phyloP scores from a whole-genome alignment of 2,797 vertebrate genomes.

The Balearica regulorum region DNA sequence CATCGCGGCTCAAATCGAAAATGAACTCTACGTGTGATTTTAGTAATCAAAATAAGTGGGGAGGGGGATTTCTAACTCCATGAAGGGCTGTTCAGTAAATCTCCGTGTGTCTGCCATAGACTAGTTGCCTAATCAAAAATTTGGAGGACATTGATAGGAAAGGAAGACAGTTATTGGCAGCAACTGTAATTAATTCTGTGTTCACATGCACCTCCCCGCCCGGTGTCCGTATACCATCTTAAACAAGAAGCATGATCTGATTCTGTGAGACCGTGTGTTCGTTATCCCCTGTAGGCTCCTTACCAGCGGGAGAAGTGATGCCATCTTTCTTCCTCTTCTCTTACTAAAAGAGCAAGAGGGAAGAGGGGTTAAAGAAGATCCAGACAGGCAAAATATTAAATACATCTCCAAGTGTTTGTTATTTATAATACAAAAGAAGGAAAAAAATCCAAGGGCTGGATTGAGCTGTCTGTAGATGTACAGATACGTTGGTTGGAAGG shows the following conservation, averaged over 20 bases:
- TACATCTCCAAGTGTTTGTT: neutral
- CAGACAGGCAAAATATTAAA: neutral
- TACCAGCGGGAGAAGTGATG: neutral
- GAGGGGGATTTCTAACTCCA: neutral
- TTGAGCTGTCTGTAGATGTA: neutral
- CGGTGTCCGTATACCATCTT: fast-evolving
- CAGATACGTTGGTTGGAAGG: neutral
- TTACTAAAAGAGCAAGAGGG: neutral
- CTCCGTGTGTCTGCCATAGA: fast-evolving
- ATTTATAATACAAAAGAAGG: neutral
- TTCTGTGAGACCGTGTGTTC: neutral
- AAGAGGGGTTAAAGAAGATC: neutral
- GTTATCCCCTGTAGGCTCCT: neutral
- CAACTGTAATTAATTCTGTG: neutral
- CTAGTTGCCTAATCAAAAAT: neutral
- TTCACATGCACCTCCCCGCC: neutral
- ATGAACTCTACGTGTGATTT: neutral
- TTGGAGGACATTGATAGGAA: neutral
- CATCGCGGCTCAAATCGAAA: fast-evolving
- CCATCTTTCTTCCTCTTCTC: neutral
- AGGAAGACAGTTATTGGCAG: neutral
- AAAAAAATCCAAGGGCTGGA: neutral
- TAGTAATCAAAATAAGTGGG: no score
- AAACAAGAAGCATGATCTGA: neutral
- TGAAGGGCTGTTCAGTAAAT: neutral